Evolutionary conservation across 1,140 invertebrate genomes (phyloP), one percentile per base, ranked within the genome.

Genomic region (Lepidostoma basale): DNA sequence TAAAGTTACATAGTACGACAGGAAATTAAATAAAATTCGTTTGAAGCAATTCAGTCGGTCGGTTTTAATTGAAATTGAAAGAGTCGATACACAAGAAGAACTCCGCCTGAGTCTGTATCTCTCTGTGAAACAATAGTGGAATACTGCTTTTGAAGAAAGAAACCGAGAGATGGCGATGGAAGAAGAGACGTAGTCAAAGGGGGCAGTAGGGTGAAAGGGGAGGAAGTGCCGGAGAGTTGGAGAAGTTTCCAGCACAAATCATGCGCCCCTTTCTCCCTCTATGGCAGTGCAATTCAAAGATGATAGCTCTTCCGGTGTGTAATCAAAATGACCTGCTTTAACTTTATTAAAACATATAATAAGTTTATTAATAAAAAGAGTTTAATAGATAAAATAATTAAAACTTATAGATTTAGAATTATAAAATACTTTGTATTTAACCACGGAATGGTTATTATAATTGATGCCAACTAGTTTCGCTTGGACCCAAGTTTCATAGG

Each of bases 181-280:
- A 56, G 28, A 36, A 5, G 39, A 62, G n/a, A 42, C 39, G 30
- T 28, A 66, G 30, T 56, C 39, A 49, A 49, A 56, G 36, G 42
- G 64, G 22, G 26, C 28, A 66, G 49, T 56, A 23, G 18, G 30
- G 25, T 30, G 26, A 69, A 52, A 62, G 60, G 26, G 56, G 30
- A 40, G 60, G 44, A 54, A 47, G 40, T 47, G 54, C 20, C 28
- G 49, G 62, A 65, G 62, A 69, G 49, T 70, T 67, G 33, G 63
- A 62, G 42, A 70, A 70, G 56, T 70, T 70, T 70, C 39, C 56
- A 70, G 67, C 69, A 67, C 69, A 70, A 70, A 70, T 70, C 69
- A 70, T 64, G 58, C 30, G 23, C 28, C 59, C 26, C 67, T 64
- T 70, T 42, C 62, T 64, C 30, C 12, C n/a, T n/a, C n/a, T n/a